Evolutionary conservation across 2,797 vertebrate species (phyloP).

Genomic region (Spizella passerina): DNA sequence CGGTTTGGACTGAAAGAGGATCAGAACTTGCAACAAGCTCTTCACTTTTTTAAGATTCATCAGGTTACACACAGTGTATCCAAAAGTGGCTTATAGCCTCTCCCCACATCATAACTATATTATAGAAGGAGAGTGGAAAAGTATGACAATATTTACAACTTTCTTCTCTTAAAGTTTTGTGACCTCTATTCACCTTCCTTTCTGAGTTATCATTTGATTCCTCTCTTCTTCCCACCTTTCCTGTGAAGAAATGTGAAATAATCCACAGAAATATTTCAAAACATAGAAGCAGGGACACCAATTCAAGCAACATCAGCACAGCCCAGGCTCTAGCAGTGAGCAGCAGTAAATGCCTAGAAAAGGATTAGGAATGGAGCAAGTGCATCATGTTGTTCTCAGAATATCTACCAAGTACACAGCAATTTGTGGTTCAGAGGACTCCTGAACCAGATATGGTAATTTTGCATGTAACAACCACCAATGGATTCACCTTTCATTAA

Average conservation of each 20-base stretch:
- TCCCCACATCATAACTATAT: neutral
- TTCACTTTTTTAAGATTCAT: neutral
- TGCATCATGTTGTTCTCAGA: neutral
- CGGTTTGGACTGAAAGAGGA: neutral
- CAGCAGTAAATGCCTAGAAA: neutral
- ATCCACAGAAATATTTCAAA: neutral
- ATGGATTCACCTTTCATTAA: neutral
- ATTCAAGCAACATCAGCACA: neutral
- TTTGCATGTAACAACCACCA: neutral
- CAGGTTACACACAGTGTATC: neutral
- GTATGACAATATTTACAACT: neutral
- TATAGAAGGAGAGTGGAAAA: neutral
- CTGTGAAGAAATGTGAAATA: neutral
- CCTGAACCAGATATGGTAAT: neutral
- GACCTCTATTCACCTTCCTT: neutral
- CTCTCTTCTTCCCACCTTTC: neutral
- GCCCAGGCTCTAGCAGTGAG: neutral
- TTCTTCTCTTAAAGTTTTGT: neutral
- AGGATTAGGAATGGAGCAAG: neutral
- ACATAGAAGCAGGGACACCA: neutral
- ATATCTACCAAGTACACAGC: neutral
- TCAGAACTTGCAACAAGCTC: neutral
- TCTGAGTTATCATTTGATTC: neutral
- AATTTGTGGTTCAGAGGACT: slow-evolving; percentile 25
- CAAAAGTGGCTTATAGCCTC: neutral